Percentiles rank a stretch among this genome's conserved stretches.
These are phyloP conservation scores for Hypotaenidia philippensis DNA, from an alignment of 2,797 vertebrate species.

Conservation along the genomic window DNA sequence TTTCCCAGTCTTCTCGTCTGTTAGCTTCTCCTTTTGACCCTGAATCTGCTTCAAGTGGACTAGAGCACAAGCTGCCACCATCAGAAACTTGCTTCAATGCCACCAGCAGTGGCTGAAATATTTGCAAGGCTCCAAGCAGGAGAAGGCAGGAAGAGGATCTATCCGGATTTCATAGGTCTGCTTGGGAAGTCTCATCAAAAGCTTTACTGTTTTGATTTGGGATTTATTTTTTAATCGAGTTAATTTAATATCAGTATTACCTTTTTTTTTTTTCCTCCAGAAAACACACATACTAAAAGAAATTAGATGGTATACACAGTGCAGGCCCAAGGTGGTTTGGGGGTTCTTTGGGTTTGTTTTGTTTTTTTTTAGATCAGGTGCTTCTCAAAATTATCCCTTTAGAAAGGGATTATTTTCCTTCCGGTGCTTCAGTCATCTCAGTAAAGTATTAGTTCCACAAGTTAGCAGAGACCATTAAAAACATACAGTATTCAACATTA, in stretches of 20 bases:
- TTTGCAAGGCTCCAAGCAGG: not conserved
- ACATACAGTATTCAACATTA: not conserved
- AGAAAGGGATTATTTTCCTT: not conserved
- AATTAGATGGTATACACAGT: not conserved
- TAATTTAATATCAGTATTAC: not conserved
- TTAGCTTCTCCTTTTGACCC: not conserved
- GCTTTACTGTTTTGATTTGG: not conserved
- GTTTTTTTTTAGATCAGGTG: not conserved
- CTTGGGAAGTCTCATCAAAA: not conserved
- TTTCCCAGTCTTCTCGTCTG: not conserved
- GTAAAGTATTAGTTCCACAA: not conserved
- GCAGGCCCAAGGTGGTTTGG: not conserved
- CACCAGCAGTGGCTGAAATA: not conserved
- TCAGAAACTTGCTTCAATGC: not conserved
- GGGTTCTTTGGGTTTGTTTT: not conserved
- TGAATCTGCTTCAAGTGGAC: not conserved
- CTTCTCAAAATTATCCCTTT: not conserved
- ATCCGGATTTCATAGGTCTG: not conserved
- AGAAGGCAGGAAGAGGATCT: not conserved
- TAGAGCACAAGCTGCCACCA: not conserved
- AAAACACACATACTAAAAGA: not conserved
- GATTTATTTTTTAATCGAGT: not conserved
- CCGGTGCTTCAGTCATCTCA: not conserved
- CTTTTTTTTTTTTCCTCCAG: not conserved
- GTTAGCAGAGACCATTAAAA: not conserved